phyloP scores from a whole-genome alignment of 1,140 invertebrate species.

The Drosophila tristis region DNA sequence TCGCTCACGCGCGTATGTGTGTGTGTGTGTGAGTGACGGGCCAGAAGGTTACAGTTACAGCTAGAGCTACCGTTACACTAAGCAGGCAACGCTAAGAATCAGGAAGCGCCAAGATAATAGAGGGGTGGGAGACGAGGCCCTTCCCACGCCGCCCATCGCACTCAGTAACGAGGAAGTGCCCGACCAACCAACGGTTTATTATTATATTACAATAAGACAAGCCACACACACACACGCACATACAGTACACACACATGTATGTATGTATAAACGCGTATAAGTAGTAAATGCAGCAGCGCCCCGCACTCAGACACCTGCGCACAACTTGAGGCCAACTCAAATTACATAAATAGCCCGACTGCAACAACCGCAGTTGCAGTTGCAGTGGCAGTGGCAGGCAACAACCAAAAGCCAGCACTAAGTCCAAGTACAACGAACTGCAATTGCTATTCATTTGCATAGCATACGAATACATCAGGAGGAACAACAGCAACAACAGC shows the following conservation, averaged over 20 bases:
- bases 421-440: constrained; percentile 74
- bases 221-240: constrained; percentile 9
- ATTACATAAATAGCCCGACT: constrained; percentile 71
- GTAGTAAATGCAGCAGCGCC: no score
- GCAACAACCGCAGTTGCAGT: not conserved
- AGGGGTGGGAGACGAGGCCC: not conserved
- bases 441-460: constrained; percentile 62
- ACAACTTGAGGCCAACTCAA: constrained; percentile 63
- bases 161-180: constrained; percentile 66
- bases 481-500: constrained; percentile 14
- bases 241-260: constrained; percentile 6
- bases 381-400: no score
- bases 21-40: constrained; percentile 40
- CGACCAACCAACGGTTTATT: constrained; percentile 66
- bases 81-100: constrained; percentile 64
- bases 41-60: constrained; percentile 57
- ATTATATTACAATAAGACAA: constrained; percentile 63
- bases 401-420: constrained; percentile 30
- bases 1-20: constrained; percentile 17
- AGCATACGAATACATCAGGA: constrained; percentile 36
- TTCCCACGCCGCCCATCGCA: not conserved
- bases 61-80: constrained; percentile 33
- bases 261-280: no score
- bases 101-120: constrained; percentile 53
- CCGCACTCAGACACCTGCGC: constrained; percentile 46